Conservation (phyloP, 2,888 invertebrate genomes). For the Eledone cirrhosa region DNA sequence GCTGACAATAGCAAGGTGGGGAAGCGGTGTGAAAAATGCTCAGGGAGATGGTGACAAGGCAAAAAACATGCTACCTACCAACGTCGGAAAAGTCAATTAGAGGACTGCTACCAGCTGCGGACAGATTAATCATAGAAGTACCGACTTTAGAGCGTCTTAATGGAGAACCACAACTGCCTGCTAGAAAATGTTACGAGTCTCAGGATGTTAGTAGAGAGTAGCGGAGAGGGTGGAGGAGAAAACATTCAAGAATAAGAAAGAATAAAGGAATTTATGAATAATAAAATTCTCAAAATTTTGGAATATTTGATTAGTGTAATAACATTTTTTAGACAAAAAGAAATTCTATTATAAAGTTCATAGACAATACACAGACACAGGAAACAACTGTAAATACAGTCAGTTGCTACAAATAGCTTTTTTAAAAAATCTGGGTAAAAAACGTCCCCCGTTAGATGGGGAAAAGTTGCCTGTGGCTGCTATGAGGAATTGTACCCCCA, state of each 20-base stretch:
- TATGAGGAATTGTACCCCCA: no score
- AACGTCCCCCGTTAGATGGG: no score
- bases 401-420: no score
- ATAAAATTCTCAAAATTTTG: background rate
- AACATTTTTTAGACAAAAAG: no score
- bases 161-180: conserved; percentile 57
- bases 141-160: conserved; percentile 55
- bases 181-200: conserved; percentile 40
- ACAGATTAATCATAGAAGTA: conserved; percentile 58
- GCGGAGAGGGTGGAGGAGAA: background rate
- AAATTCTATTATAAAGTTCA: no score
- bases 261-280: background rate
- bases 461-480: no score
- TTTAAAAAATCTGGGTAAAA: no score
- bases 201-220: conserved; percentile 31
- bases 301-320: no score
- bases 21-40: background rate
- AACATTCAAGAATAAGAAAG: background rate
- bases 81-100: conserved; percentile 54
- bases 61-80: conserved; percentile 46
- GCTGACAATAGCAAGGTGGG: background rate
- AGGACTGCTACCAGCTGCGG: conserved; percentile 41
- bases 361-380: no score
- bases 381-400: no score
- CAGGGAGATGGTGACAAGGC: background rate